A percentile compares a stretch with the other conserved stretches of the same genome.
phyloP scores from a whole-genome alignment of 2,888 invertebrate species.

The Plutella xylostella region DNA sequence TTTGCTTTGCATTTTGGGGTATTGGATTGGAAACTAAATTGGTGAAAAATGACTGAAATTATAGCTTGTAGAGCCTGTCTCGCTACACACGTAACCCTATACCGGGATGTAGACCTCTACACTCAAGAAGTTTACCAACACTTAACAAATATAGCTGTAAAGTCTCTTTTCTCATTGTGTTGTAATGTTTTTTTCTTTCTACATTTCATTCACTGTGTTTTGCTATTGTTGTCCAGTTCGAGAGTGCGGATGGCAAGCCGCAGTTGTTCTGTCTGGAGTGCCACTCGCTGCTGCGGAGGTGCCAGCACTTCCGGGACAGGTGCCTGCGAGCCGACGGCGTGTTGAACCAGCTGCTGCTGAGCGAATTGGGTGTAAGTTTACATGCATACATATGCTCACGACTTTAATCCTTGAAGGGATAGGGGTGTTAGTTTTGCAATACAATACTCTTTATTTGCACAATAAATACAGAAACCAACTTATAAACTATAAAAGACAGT shows the following conservation, averaged over 20 bases:
- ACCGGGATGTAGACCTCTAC: background rate
- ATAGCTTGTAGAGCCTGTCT: slow-evolving; percentile 9
- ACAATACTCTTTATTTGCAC: too few relatives aligned
- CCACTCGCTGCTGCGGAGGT: background rate
- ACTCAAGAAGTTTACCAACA: slow-evolving; percentile 1
- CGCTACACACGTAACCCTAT: slow-evolving; percentile 4
- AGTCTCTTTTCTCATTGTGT: background rate
- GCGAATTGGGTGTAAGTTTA: background rate
- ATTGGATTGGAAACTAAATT: too few relatives aligned
- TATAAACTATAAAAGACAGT: too few relatives aligned
- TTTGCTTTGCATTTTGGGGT: too few relatives aligned
- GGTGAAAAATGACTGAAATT: too few relatives aligned
- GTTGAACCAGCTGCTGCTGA: slow-evolving; percentile 1
- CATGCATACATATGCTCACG: too few relatives aligned
- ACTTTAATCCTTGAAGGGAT: too few relatives aligned
- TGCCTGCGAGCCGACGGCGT: slow-evolving; percentile 8
- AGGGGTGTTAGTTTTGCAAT: too few relatives aligned
- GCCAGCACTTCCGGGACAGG: slow-evolving; percentile 5
- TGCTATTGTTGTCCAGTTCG: background rate
- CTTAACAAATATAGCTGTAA: slow-evolving; percentile 6
- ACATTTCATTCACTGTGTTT: background rate
- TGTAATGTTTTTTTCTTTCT: too few relatives aligned
- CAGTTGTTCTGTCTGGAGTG: slow-evolving; percentile 9
- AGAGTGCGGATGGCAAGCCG: slow-evolving; percentile 1
- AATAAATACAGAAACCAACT: too few relatives aligned